Conservation (phyloP, 1,140 invertebrate genomes). For the Cherax quadricarinatus region DNA sequence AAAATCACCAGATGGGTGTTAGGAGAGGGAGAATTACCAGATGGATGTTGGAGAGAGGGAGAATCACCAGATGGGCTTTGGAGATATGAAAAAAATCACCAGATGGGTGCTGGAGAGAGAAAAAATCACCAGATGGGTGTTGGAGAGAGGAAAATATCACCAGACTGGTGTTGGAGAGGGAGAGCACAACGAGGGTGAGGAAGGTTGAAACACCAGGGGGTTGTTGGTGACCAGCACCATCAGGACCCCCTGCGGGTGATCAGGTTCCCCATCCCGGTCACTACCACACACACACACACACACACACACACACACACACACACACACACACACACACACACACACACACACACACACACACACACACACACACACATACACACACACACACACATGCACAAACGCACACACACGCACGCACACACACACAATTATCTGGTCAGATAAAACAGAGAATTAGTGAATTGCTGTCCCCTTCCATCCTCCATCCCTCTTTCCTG, state of each 20-base stretch:
- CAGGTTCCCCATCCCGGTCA: conserved; percentile 25
- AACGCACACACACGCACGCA: background rate
- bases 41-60: background rate
- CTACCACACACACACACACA: conserved; percentile 34
- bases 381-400: background rate
- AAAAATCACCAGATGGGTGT: background rate
- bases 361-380: conserved; percentile 7
- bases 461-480: too few species aligned
- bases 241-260: conserved; percentile 32
- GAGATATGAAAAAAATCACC: too few species aligned
- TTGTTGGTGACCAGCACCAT: conserved; percentile 44
- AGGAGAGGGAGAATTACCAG: background rate
- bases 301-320: conserved; percentile 32
- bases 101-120: too few species aligned
- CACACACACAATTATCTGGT: too few species aligned
- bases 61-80: too few species aligned
- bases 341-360: too few species aligned
- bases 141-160: background rate
- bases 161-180: background rate
- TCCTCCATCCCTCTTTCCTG: too few species aligned
- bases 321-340: too few species aligned
- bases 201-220: background rate
- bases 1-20: too few species aligned
- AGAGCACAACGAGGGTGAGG: background rate
- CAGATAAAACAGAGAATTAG: too few species aligned